phyloP scores from a whole-genome alignment of 2,888 invertebrate species.

The Ophion ventricosus region DNA sequence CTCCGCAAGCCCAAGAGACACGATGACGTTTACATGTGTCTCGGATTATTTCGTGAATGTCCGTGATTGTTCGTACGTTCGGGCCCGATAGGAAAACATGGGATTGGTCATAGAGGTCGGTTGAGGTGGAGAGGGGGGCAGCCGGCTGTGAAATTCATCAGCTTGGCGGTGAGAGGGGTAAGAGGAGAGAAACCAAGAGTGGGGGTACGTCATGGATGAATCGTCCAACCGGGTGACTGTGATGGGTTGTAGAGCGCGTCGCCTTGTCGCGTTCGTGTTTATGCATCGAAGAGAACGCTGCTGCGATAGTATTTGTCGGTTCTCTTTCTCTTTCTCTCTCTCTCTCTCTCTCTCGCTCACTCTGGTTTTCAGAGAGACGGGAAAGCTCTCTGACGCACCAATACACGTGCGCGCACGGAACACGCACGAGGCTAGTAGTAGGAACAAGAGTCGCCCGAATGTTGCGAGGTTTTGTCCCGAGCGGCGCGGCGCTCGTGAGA shows the following conservation, averaged over 20 bases:
- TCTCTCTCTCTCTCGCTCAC: too few relatives aligned
- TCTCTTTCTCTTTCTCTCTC: too few relatives aligned
- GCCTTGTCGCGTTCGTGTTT: constrained; percentile 68
- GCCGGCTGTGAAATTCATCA: constrained; percentile 14
- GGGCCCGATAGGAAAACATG: background rate
- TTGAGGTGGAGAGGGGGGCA: constrained; percentile 12
- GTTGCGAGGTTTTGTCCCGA: constrained; percentile 38
- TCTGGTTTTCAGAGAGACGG: too few relatives aligned
- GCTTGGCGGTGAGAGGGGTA: constrained; percentile 11
- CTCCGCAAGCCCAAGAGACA: too few relatives aligned
- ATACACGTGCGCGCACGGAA: background rate
- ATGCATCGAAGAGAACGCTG: constrained; percentile 55
- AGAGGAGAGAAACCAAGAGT: background rate
- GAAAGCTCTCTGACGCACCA: background rate
- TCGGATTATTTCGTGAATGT: constrained; percentile 16
- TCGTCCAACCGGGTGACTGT: constrained; percentile 71
- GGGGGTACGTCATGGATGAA: constrained; percentile 62
- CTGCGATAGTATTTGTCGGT: background rate
- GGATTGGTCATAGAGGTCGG: constrained; percentile 11
- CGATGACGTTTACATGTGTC: background rate
- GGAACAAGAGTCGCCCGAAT: constrained; percentile 3
- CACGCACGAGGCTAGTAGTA: background rate
- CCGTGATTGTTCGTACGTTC: constrained; percentile 21
- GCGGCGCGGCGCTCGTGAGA: constrained; percentile 44
- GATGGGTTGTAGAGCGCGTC: constrained; percentile 76